phyloP scores from a whole-genome alignment of 2,797 vertebrate genomes.

The Crocidura indochinensis region DNA sequence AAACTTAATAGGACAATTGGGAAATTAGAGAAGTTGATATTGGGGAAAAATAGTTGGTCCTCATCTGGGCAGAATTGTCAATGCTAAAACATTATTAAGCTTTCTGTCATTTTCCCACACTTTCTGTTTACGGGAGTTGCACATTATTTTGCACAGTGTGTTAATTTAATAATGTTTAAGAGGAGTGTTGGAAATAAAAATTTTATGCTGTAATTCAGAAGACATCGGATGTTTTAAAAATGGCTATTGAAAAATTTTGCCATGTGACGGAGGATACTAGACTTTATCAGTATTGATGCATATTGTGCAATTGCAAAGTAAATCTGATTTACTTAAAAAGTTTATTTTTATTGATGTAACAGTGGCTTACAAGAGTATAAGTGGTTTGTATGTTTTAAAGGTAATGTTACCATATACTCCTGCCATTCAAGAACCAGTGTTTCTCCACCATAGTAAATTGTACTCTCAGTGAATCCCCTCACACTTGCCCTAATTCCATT shows the following conservation, averaged over 20 bases:
- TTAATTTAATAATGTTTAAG: conserved; percentile 66
- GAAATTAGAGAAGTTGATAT: conserved; percentile 67
- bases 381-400: too few relatives aligned
- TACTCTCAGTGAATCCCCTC: too few relatives aligned
- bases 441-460: too few relatives aligned
- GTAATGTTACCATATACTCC: too few relatives aligned
- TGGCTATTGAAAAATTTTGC: conserved; percentile 46
- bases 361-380: too few relatives aligned
- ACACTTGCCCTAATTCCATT: neutral
- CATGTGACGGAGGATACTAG: neutral
- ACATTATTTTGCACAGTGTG: conserved; percentile 60
- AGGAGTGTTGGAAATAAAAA: conserved; percentile 61
- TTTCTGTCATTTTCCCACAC: conserved; percentile 69
- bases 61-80: conserved; percentile 68
- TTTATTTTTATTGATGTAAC: too few relatives aligned
- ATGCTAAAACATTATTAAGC: conserved; percentile 66
- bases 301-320: conserved; percentile 44
- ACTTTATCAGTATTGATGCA: conserved; percentile 38
- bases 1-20: conserved; percentile 65
- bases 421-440: too few relatives aligned
- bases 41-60: conserved; percentile 70
- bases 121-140: conserved; percentile 56
- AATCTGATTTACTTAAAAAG: conserved; percentile 13
- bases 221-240: neutral
- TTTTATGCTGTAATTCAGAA: neutral